Conservation (phyloP, 1,140 invertebrate species). For the Drosophila nasuta region DNA sequence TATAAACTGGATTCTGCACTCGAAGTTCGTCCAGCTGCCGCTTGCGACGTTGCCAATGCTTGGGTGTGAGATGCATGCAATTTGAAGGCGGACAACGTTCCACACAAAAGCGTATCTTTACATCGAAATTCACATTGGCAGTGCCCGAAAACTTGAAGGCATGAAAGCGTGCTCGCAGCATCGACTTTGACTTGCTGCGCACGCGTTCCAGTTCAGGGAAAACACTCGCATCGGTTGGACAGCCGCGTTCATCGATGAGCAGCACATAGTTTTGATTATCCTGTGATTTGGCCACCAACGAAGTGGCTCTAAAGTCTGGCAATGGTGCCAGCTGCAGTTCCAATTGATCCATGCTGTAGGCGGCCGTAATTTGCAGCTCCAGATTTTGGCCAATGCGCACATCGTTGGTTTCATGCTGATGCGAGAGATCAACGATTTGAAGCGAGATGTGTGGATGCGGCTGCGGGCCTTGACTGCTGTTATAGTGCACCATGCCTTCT, state of each 20-base stretch:
- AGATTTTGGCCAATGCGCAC: slow-evolving; percentile 80
- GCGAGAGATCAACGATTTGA: slow-evolving; percentile 77
- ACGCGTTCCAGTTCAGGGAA: slow-evolving; percentile 84
- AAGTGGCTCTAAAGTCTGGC: slow-evolving; percentile 76
- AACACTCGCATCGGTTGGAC: slow-evolving; percentile 86
- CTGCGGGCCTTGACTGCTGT: slow-evolving; percentile 54
- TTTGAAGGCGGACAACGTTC: slow-evolving; percentile 79
- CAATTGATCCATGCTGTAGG: slow-evolving; percentile 60
- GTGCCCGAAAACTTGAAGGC: slow-evolving; percentile 86
- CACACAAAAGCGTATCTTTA: slow-evolving; percentile 85
- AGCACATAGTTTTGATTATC: slow-evolving; percentile 85
- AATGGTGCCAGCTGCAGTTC: slow-evolving; percentile 64
- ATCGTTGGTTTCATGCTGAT: slow-evolving; percentile 77
- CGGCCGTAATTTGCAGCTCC: slow-evolving; percentile 77
- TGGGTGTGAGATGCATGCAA: slow-evolving; percentile 41
- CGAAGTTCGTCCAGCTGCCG: slow-evolving; percentile 52
- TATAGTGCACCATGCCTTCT: slow-evolving; percentile 68
- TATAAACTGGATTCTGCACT: slow-evolving; percentile 75
- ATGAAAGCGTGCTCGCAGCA: slow-evolving; percentile 84
- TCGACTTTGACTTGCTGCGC: slow-evolving; percentile 66
- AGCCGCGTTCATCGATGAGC: slow-evolving; percentile 87
- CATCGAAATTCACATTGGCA: slow-evolving; percentile 85
- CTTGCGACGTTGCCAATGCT: slow-evolving; percentile 44
- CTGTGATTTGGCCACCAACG: slow-evolving; percentile 85
- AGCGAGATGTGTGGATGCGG: slow-evolving; percentile 69